A percentile compares a stretch with the other conserved stretches of the same genome.
Conservation (phyloP, 2,797 vertebrate species). For the Rhinella marina region DNA sequence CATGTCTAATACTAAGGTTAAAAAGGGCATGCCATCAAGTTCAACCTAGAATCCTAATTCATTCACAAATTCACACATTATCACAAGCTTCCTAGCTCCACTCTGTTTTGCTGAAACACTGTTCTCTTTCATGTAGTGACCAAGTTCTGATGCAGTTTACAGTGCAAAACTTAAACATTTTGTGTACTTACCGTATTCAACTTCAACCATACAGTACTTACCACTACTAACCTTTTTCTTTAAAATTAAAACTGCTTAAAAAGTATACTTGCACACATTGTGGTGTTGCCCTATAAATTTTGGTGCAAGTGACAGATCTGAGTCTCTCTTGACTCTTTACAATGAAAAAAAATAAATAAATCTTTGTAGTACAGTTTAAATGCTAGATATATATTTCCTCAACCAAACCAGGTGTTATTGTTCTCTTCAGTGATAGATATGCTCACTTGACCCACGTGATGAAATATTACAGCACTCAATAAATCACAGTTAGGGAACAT, state of each 20-base stretch:
- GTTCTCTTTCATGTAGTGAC: background rate
- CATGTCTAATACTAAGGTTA: too few relatives aligned
- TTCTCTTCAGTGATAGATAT: conserved; percentile 18
- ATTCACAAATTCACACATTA: too few relatives aligned
- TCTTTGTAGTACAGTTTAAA: background rate
- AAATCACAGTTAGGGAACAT: conserved; percentile 23
- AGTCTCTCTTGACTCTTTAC: conserved; percentile 22
- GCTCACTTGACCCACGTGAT: conserved; percentile 16
- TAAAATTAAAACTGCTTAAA: background rate
- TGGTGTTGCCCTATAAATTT: conserved; percentile 4
- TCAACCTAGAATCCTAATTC: too few relatives aligned
- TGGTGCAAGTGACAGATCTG: background rate
- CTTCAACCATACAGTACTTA: background rate
- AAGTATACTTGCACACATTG: background rate
- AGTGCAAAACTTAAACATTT: background rate
- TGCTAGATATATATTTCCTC: conserved; percentile 18
- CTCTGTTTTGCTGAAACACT: background rate
- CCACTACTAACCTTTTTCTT: background rate
- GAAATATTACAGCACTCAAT: conserved; percentile 28
- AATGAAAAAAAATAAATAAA: background rate
- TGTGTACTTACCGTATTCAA: background rate
- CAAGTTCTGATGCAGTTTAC: background rate
- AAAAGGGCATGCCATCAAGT: too few relatives aligned
- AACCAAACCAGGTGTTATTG: conserved; percentile 32
- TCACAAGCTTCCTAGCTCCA: background rate